Evolutionary conservation across 2,888 invertebrate species (phyloP), one percentile per base, ranked within the genome.

Genomic region (Hybos culiciformis): DNA sequence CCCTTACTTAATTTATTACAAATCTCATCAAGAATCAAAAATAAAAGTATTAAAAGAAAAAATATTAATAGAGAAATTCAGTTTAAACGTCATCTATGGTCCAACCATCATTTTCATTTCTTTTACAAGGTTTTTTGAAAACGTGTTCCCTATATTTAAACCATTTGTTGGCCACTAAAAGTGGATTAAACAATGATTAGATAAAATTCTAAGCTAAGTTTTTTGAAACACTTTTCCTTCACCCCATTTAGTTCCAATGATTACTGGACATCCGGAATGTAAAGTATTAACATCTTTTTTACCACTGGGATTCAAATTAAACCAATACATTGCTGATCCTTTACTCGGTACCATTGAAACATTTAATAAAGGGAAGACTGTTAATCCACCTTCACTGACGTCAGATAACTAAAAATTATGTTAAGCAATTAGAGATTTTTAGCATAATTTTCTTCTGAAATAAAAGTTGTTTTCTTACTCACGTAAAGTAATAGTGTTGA

Each of bases 241-340:
- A 90, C 91, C 93, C 96, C 96, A 96, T 71, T 97, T 97, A 17
- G 86, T 85, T 33, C 96, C 96, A 3, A 85, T 78, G 20, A 96
- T 74, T 20, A 97, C 94, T 2, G 96, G 96, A 64, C 96, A 97
- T 42, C 91, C 94, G 3, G 92, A 94, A 68, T 97, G 96, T 46
- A 90, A 66, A 0, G 93, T 94, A 48, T 80, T 73, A 49, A 74
- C 70, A 69, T 97, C 88, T 1, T 92, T 92, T 51, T 85, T 85
- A 1, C 96, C 94, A 49, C 80, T 88, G 4, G 82, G 78, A 62
- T 85, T 81, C 49, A 97, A 71, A 70, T 97, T 97, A 60, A 82
- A 75, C 96, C 96, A 97, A 69, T 92, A 93, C 1, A 85, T 87
- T 6, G 93, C 92, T 11, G 52, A 19, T 2, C 56, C 56, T 34